Percentiles rank a stretch among this genome's conserved stretches.
These are phyloP conservation scores for Apotomis betuletana DNA, from an alignment of 2,888 invertebrate genomes.

Conservation along the genomic window DNA sequence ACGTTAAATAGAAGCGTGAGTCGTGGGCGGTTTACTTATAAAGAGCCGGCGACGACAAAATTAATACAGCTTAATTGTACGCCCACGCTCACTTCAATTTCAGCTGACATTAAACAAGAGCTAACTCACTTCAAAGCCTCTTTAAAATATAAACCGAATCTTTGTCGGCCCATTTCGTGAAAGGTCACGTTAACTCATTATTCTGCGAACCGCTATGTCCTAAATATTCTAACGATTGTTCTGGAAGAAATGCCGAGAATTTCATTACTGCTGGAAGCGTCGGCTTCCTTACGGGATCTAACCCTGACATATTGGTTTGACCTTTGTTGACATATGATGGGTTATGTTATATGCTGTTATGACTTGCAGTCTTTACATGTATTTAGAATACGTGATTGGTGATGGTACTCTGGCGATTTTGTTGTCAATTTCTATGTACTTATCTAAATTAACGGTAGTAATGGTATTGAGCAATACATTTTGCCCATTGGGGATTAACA, in stretches of 20 bases:
- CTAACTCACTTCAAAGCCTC: not conserved
- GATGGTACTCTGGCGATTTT: no score
- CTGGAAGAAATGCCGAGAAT: slow-evolving; percentile 29
- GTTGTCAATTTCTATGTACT: no score
- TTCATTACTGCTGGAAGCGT: slow-evolving; percentile 30
- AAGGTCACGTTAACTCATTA: slow-evolving; percentile 27
- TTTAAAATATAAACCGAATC: slow-evolving; percentile 18
- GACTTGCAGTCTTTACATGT: not conserved
- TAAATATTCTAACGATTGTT: slow-evolving; percentile 23
- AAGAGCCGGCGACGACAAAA: not conserved
- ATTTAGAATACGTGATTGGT: no score
- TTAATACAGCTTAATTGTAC: not conserved
- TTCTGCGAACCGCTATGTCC: slow-evolving; percentile 4
- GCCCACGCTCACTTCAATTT: not conserved
- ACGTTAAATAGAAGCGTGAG: not conserved
- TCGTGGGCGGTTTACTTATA: slow-evolving; percentile 10
- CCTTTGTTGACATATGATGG: not conserved
- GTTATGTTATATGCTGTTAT: not conserved
- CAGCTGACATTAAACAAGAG: not conserved
- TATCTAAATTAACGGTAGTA: no score
- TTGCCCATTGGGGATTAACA: no score
- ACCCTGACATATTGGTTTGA: slow-evolving; percentile 28
- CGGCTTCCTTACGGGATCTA: slow-evolving; percentile 2
- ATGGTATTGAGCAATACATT: no score
- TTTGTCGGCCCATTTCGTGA: slow-evolving; percentile 4